phyloP scores from a whole-genome alignment of 2,888 invertebrate species.

The Tachystola acroxantha region DNA sequence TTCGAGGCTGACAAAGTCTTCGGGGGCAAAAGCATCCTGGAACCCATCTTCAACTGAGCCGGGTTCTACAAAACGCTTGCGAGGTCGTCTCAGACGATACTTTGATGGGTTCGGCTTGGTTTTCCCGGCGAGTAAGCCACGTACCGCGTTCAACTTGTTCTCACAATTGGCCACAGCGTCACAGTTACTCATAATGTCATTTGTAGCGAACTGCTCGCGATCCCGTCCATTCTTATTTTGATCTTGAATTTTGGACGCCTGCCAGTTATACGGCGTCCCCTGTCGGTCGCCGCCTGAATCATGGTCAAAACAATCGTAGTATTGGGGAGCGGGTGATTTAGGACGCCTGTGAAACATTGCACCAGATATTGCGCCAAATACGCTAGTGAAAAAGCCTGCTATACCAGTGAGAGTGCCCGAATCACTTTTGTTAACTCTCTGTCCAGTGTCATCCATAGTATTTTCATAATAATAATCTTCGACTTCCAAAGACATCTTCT shows the following conservation, averaged over 20 bases:
- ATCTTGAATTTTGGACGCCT: constrained; percentile 44
- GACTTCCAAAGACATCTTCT: constrained; percentile 15
- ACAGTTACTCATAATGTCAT: constrained; percentile 45
- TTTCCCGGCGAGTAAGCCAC: constrained; percentile 35
- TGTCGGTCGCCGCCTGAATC: constrained; percentile 27
- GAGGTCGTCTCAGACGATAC: constrained; percentile 28
- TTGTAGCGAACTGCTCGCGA: constrained; percentile 18
- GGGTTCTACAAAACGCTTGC: constrained; percentile 46
- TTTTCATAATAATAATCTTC: constrained; percentile 9
- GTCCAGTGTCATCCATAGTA: not conserved
- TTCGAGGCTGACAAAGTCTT: constrained; percentile 45
- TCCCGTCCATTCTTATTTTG: constrained; percentile 54
- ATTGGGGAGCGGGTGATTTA: constrained; percentile 32
- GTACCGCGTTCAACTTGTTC: constrained; percentile 51
- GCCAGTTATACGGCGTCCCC: constrained; percentile 45
- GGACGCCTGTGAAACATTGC: constrained; percentile 47
- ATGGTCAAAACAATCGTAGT: constrained; percentile 41
- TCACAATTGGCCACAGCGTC: constrained; percentile 49
- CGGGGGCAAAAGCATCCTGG: constrained; percentile 56
- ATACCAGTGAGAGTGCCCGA: constrained; percentile 41
- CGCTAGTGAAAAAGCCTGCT: constrained; percentile 50
- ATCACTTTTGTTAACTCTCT: constrained; percentile 11
- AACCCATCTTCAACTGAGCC: constrained; percentile 47
- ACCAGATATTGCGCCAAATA: constrained; percentile 50
- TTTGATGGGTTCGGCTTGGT: constrained; percentile 26